Conservation (phyloP, 2,888 invertebrate genomes). For the Serrognathus titanus region DNA sequence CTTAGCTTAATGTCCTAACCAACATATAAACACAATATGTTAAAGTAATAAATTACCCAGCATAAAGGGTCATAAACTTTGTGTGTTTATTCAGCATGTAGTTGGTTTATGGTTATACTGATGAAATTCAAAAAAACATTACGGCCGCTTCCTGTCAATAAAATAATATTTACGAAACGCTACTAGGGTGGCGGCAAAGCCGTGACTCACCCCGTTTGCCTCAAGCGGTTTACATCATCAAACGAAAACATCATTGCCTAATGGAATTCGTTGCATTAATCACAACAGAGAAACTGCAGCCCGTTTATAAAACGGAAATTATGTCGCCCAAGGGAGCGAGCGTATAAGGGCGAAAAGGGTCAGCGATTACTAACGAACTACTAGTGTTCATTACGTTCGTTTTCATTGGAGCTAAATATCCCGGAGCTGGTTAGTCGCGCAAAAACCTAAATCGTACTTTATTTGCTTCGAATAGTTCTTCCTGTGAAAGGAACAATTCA, state of each 20-base stretch:
- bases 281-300: conserved; percentile 38
- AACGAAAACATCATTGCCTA: conserved; percentile 47
- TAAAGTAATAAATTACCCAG: too few species aligned
- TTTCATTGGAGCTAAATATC: not conserved
- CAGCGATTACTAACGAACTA: conserved; percentile 1
- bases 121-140: not conserved
- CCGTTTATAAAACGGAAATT: conserved; percentile 49
- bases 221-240: conserved; percentile 25
- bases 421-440: not conserved
- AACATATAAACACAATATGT: too few species aligned
- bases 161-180: conserved; percentile 4
- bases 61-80: too few species aligned
- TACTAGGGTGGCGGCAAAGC: not conserved
- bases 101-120: too few species aligned
- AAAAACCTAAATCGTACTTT: not conserved
- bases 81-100: too few species aligned
- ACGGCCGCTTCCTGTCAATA: conserved; percentile 4
- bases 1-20: too few species aligned
- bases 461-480: too few species aligned
- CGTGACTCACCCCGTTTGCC: conserved; percentile 1
- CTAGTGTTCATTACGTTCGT: conserved; percentile 4
- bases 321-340: conserved; percentile 46
- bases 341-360: conserved; percentile 27
- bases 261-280: conserved; percentile 49
- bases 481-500: too few species aligned